Base-by-base conservation (phyloP, 2,113 vertebrate species). In the Sitta europaea region DNA sequence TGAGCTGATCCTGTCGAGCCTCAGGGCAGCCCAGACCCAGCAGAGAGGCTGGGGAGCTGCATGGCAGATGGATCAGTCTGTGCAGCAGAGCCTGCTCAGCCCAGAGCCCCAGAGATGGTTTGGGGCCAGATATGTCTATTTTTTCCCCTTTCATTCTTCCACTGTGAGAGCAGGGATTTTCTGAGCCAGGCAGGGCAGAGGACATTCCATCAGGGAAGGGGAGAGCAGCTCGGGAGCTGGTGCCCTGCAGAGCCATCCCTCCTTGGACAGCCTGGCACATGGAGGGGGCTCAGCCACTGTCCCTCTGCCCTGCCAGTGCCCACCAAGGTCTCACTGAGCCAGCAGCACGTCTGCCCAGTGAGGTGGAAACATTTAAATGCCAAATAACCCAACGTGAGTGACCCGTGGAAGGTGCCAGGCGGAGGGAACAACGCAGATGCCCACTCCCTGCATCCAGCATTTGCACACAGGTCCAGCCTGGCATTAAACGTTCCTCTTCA, bases 71-170 rank as follows among this genome's bases (percentile, higher is more conserved):
- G 77, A 54, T 91, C 74, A 21, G 77, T 12, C 62, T 0, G 4
- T 0, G 24, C 35, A 31, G 70, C 89, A 88, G 66, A 51, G 81
- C 74, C 93, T 47, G 62, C 87, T 88, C 71, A 96, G 79, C 67
- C 1, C 4, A 73, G 65, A 81, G 87, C 78, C 62, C 87, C 90
- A 83, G 90, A 79, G 71, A 25, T 83, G 85, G 21, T 93, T 71
- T 88, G 55, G 67, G 81, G 77, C 35, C 87, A 93, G 62, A 94
- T 85, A 63, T 62, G 43, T 79, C 45, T 74, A 2, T 72, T 91
- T 87, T 86, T 68, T 12, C 25, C 31, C 74, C 10, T 94, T 82
- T 70, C 8, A 6, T 89, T 88, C 74, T 40, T 63, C 35, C 74
- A 13, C 50, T 38, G 70, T 20, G 28, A 45, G 62, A 58, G 70